Evolutionary conservation across 2,888 invertebrate genomes (phyloP), one percentile per base, ranked within the genome.

Genomic region (Hyles lineata): DNA sequence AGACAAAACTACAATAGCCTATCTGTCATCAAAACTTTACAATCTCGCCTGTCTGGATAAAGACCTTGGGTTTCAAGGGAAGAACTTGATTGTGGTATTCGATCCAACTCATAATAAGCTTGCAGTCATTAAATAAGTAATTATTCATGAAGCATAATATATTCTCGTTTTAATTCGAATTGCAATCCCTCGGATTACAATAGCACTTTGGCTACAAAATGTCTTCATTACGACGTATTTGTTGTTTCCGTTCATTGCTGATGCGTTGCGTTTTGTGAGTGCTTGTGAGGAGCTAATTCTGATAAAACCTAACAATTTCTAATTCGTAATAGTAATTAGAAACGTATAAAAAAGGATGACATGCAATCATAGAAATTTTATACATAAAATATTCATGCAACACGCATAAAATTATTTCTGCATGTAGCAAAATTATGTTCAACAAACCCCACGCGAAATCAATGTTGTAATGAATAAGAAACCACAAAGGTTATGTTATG

Each of bases 91-190:
- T 43, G 63, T 43, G n/a, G 35, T 21, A 63, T 29, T 32, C 61
- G 19, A 61, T 32, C 29, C 25, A 2, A 29, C 11, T 63, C 19
- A 21, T 21, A 35, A 21, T 63, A 43, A 43, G 21, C 63, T 55
- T 55, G 35, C 7, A 63, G 43, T 43, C 63, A 63, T 63, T 63
- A 63, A 60, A 63, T 43, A 32, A 63, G 63, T 43, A 43, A 63
- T 63, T 63, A 63, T 63, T 43, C 63, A 63, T 63, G 63, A 63
- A 63, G 21, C 21, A 63, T 43, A 55, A 55, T 55, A 55, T 55
- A 35, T 43, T 21, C 43, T 43, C 35, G 43, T 43, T 25, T 21
- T 63, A 43, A 63, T 23, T 63, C 43, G 63, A 63, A 35, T 43
- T 63, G 63, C 63, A 35, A 63, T 43, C 21, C 43, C 11, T 43